A percentile compares a stretch with the other conserved stretches of the same genome.
Evolutionary conservation across 92 coral and sea anemone genomes (phyloP).

Genomic region (Muricea muricata): DNA sequence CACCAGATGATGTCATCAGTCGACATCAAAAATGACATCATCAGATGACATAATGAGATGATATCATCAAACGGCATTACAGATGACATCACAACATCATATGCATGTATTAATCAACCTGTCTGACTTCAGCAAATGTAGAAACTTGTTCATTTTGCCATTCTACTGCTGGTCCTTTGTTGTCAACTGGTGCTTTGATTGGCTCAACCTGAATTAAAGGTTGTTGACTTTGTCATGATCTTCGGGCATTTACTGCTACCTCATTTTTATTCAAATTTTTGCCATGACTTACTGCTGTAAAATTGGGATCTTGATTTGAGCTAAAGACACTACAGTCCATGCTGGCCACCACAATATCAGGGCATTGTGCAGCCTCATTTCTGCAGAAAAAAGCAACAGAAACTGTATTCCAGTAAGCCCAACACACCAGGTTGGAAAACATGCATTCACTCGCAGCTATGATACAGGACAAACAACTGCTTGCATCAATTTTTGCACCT

Average conservation of each 20-base stretch:
- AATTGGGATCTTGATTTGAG: slow-evolving; percentile 77
- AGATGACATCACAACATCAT: no score
- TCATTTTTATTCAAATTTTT: no score
- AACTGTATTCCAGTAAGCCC: no score
- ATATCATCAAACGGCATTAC: no score
- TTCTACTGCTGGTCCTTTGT: slow-evolving; percentile 74
- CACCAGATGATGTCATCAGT: no score
- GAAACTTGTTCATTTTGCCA: slow-evolving; percentile 95
- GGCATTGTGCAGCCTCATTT: slow-evolving; percentile 83
- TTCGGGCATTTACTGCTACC: no score
- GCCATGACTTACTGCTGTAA: slow-evolving; percentile 60
- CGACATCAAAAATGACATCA: no score
- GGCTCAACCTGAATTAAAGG: neutral
- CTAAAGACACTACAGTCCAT: slow-evolving; percentile 68
- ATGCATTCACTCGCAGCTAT: no score
- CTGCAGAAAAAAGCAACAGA: slow-evolving; percentile 55
- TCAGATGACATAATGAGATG: no score
- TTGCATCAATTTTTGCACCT: no score
- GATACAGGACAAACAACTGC: no score
- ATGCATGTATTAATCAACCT: slow-evolving; percentile 53
- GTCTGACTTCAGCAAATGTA: slow-evolving; percentile 93
- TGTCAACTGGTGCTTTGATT: slow-evolving; percentile 64
- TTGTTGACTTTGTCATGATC: neutral
- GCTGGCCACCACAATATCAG: slow-evolving; percentile 93
- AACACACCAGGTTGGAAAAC: no score